These are phyloP conservation scores for Ornithoptera alexandrae DNA, from an alignment of 2,888 invertebrate genomes.

Conservation along the genomic window DNA sequence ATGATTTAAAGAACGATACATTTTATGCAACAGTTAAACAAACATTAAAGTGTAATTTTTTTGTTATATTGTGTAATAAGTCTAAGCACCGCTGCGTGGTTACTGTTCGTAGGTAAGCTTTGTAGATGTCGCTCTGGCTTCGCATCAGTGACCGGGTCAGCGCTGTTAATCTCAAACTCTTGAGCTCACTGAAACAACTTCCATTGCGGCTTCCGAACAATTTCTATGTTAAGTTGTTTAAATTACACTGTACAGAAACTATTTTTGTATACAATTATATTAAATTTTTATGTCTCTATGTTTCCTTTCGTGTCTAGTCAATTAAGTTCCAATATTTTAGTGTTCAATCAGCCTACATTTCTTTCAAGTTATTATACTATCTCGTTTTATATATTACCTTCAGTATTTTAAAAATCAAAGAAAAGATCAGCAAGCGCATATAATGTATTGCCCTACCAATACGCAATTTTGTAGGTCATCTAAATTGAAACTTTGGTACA, in stretches of 20 bases:
- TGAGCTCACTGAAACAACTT: constrained; percentile 1
- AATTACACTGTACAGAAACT: neutral
- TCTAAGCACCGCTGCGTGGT: neutral
- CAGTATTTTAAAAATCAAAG: too few relatives aligned
- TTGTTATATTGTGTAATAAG: neutral
- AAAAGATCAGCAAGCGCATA: too few relatives aligned
- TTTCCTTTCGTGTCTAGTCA: too few relatives aligned
- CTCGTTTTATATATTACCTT: too few relatives aligned
- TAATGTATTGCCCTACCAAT: too few relatives aligned
- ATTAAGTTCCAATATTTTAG: too few relatives aligned
- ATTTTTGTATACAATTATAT: neutral
- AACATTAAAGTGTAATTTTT: neutral
- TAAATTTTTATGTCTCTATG: neutral
- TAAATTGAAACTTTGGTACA: too few relatives aligned
- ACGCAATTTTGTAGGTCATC: too few relatives aligned
- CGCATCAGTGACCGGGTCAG: constrained; percentile 15
- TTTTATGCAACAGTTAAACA: too few relatives aligned
- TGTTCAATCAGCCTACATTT: neutral
- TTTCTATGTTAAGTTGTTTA: neutral
- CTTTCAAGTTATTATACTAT: too few relatives aligned
- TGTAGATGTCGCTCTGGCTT: constrained; percentile 10
- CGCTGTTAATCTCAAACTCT: constrained; percentile 4
- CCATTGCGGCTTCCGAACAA: neutral
- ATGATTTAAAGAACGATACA: too few relatives aligned
- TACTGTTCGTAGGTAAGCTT: constrained; percentile 16